Evolutionary conservation across 2,797 vertebrate genomes (phyloP).

Genomic region (Podarcis siculus): DNA sequence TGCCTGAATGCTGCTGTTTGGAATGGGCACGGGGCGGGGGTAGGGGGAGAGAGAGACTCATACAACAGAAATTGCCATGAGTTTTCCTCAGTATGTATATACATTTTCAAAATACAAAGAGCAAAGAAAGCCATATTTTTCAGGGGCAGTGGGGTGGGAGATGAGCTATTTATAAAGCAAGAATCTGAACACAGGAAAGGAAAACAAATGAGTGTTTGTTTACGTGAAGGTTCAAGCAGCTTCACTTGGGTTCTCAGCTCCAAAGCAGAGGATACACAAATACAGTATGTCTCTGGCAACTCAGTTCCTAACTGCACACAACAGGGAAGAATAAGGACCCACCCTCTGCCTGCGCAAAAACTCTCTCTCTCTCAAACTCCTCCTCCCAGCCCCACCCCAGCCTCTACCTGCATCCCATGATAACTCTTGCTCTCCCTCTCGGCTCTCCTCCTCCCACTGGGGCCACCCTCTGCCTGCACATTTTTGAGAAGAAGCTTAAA

Average conservation of each 20-base stretch:
- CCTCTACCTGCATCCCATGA: too few relatives aligned
- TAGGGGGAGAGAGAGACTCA: too few relatives aligned
- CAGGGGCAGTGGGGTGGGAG: too few relatives aligned
- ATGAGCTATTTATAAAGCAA: neutral
- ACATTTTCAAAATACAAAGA: slow-evolving; percentile 32
- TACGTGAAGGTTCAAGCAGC: neutral
- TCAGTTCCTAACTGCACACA: neutral
- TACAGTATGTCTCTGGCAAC: neutral
- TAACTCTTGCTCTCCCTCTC: too few relatives aligned
- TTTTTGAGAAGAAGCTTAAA: too few relatives aligned
- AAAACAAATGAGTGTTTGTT: neutral
- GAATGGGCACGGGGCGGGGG: slow-evolving; percentile 2
- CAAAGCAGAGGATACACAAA: neutral
- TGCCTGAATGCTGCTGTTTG: slow-evolving; percentile 41
- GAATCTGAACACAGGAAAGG: neutral
- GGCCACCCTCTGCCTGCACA: too few relatives aligned
- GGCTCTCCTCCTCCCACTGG: too few relatives aligned
- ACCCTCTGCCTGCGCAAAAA: too few relatives aligned
- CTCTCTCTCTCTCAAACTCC: too few relatives aligned
- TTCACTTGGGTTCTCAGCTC: neutral
- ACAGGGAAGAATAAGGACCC: neutral
- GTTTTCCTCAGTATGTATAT: slow-evolving; percentile 57
- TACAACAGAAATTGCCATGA: slow-evolving; percentile 37
- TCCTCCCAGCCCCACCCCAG: too few relatives aligned
- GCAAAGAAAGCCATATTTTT: neutral